Percentiles rank a stretch among this genome's conserved stretches.
These are phyloP conservation scores for Perca schrenkii DNA, from an alignment of 2,113 vertebrate species.

Conservation along the genomic window DNA sequence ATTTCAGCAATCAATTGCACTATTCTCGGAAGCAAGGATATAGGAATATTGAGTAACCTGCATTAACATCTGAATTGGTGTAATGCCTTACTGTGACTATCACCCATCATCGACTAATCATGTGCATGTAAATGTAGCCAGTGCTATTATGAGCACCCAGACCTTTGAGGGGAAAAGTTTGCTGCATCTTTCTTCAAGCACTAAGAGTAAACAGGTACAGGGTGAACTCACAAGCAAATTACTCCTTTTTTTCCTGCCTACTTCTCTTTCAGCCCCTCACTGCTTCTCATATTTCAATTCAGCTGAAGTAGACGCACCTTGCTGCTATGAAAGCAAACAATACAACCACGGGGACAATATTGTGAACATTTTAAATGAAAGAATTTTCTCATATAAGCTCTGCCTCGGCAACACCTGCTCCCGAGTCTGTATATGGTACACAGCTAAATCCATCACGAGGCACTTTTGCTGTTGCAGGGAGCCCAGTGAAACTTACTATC, in stretches of 20 bases:
- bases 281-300: neutral
- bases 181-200: neutral
- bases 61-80: too few species aligned
- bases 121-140: too few species aligned
- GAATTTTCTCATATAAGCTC: slow-evolving; percentile 14
- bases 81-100: too few species aligned
- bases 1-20: too few species aligned
- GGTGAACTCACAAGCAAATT: neutral
- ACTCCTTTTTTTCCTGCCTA: neutral
- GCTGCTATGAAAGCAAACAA: neutral
- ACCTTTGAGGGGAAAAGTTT: neutral
- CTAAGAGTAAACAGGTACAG: neutral
- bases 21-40: too few species aligned
- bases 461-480: neutral
- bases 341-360: neutral
- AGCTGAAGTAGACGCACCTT: neutral
- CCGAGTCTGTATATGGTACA: neutral
- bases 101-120: too few species aligned
- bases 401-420: slow-evolving; percentile 16
- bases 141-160: neutral
- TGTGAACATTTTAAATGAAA: neutral
- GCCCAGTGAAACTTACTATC: neutral
- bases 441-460: slow-evolving; percentile 14
- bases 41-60: too few species aligned
- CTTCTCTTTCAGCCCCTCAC: neutral